phyloP scores from a whole-genome alignment of 2,888 invertebrate genomes.

The Rotaria socialis region DNA sequence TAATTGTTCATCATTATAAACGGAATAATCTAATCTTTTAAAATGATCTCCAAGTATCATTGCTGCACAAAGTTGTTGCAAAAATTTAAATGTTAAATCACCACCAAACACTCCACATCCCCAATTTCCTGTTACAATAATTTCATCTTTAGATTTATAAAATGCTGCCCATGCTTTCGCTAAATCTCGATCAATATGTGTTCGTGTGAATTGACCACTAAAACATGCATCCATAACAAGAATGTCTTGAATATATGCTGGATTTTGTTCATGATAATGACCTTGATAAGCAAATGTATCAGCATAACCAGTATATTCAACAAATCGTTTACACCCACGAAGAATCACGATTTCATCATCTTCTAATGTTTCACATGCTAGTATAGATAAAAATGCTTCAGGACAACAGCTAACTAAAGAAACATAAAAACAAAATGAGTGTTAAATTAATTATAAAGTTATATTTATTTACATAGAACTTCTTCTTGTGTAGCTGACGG shows the following conservation, averaged over 20 bases:
- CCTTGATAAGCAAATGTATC: not conserved
- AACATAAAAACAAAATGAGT: not conserved
- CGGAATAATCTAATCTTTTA: slow-evolving; percentile 17
- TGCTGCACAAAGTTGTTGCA: slow-evolving; percentile 1
- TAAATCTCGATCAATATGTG: not conserved
- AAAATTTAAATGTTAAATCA: not conserved
- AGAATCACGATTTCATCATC: slow-evolving; percentile 24
- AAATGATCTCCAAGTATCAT: not conserved
- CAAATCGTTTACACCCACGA: slow-evolving; percentile 28
- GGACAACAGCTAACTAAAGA: slow-evolving; percentile 21
- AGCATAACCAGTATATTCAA: slow-evolving; percentile 20
- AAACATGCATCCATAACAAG: not conserved
- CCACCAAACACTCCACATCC: slow-evolving; percentile 30
- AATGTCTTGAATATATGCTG: not conserved
- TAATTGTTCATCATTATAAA: not conserved
- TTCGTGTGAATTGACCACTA: not conserved
- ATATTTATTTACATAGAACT: slow-evolving; percentile 4
- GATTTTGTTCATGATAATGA: not conserved
- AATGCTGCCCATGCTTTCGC: not conserved
- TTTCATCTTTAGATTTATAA: not conserved
- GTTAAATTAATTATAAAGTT: not conserved
- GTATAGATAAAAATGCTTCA: slow-evolving; percentile 17
- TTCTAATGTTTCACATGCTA: not conserved
- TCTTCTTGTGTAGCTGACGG: slow-evolving; percentile 21
- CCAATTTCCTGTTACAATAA: not conserved